Evolutionary conservation across 1,140 invertebrate species (phyloP).

Genomic region (Listronotus oregonensis): DNA sequence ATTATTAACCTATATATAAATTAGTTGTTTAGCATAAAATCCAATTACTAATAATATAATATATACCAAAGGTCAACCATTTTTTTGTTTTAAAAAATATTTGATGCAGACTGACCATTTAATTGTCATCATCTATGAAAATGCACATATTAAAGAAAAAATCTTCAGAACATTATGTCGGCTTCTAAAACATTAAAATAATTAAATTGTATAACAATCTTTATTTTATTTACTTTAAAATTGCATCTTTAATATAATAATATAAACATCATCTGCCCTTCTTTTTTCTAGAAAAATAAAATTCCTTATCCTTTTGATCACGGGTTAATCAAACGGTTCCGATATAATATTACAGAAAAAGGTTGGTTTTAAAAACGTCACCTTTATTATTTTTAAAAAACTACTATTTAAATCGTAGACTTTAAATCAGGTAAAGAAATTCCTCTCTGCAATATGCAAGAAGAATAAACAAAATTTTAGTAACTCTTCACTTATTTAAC

Average conservation of each 20-base stretch:
- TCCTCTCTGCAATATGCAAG: constrained; percentile 8
- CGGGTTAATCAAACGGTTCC: constrained; percentile 10
- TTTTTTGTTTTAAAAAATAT: too few species aligned
- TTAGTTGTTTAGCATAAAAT: too few species aligned
- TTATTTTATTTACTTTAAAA: too few species aligned
- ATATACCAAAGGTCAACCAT: too few species aligned
- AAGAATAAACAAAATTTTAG: constrained; percentile 7
- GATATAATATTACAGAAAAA: constrained; percentile 26
- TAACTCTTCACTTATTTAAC: constrained; percentile 8
- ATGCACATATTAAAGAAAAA: too few species aligned
- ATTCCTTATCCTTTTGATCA: constrained; percentile 22
- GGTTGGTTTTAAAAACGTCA: constrained; percentile 33
- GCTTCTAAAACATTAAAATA: too few species aligned
- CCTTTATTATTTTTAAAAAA: constrained; percentile 40
- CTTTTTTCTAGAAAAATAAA: constrained; percentile 28
- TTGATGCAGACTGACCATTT: too few species aligned
- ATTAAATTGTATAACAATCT: too few species aligned
- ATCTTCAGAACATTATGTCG: too few species aligned
- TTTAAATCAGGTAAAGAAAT: constrained; percentile 33
- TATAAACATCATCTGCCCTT: constrained; percentile 7
- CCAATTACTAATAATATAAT: too few species aligned
- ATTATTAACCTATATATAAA: too few species aligned
- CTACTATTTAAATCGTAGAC: constrained; percentile 13
- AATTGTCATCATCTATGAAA: too few species aligned
- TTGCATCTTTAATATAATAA: background rate